Evolutionary conservation across 2,113 vertebrate species (phyloP).

Genomic region (Protobothrops mucrosquamatus): DNA sequence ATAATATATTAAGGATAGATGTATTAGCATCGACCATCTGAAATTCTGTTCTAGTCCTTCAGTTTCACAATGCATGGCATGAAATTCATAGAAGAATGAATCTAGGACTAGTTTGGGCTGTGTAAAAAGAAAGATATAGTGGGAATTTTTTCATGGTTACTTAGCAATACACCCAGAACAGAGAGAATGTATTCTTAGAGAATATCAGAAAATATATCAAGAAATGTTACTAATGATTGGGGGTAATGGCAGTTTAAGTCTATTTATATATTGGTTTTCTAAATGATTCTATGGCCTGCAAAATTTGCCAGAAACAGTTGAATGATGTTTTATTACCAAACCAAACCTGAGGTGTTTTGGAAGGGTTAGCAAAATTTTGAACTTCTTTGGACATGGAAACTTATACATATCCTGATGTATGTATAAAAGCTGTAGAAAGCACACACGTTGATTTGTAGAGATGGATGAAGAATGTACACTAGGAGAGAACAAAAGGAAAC

Average conservation of each 20-base stretch:
- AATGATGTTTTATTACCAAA: neutral
- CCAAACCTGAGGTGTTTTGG: slow-evolving; percentile 19
- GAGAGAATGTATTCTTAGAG: neutral
- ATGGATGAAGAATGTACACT: slow-evolving; percentile 18
- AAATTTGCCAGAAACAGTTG: slow-evolving; percentile 1
- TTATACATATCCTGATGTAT: neutral
- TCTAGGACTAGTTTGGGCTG: neutral
- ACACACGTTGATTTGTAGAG: slow-evolving; percentile 19
- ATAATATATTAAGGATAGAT: too few species aligned
- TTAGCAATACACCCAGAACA: neutral
- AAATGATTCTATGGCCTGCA: neutral
- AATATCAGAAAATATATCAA: neutral
- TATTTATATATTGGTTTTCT: slow-evolving; percentile 5
- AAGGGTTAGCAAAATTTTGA: neutral
- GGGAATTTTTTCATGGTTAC: neutral
- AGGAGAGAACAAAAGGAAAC: slow-evolving; percentile 49
- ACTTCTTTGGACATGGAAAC: neutral
- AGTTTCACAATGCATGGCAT: too few species aligned
- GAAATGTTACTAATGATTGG: neutral
- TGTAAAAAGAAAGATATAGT: neutral
- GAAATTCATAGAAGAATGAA: neutral
- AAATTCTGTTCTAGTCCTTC: too few species aligned
- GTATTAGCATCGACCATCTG: too few species aligned
- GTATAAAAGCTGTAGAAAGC: slow-evolving; percentile 6
- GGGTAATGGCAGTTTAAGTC: neutral